phyloP scores from a whole-genome alignment of 2,888 invertebrate genomes.

The Acronicta leporina region DNA sequence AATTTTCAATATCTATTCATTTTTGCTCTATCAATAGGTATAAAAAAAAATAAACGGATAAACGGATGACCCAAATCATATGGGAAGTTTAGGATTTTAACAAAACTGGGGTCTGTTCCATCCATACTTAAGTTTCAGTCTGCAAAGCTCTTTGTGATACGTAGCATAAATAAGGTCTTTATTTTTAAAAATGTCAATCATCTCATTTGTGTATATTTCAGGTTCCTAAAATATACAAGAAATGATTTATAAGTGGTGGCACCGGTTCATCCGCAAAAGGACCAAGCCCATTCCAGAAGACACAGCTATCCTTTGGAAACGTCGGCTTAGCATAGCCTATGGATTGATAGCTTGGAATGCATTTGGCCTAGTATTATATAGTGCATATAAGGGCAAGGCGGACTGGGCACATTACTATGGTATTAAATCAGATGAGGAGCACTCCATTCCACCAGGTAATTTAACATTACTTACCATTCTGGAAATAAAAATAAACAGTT shows the following conservation, averaged over 20 bases:
- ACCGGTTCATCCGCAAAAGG: constrained; percentile 77
- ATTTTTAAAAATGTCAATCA: no score
- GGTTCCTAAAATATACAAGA: background rate
- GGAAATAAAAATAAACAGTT: no score
- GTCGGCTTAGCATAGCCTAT: constrained; percentile 90
- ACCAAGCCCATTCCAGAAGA: constrained; percentile 82
- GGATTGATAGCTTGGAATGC: constrained; percentile 92
- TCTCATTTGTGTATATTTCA: no score
- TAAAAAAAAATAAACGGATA: no score
- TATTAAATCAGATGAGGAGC: constrained; percentile 90
- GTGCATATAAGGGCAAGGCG: constrained; percentile 88
- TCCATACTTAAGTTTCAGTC: no score
- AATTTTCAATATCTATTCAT: no score
- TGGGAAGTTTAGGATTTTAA: no score
- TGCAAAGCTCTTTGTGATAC: no score
- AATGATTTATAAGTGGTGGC: constrained; percentile 81
- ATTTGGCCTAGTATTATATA: constrained; percentile 90
- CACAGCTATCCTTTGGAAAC: constrained; percentile 89
- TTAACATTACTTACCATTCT: background rate
- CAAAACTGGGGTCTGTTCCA: no score
- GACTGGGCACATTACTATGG: constrained; percentile 92
- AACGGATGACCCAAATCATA: no score
- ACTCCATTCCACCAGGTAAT: constrained; percentile 88
- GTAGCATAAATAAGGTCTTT: no score
- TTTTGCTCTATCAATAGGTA: no score